These are phyloP conservation scores for Cataglyphis rosenhaueri DNA, from an alignment of 2,888 invertebrate genomes.

Conservation along the genomic window DNA sequence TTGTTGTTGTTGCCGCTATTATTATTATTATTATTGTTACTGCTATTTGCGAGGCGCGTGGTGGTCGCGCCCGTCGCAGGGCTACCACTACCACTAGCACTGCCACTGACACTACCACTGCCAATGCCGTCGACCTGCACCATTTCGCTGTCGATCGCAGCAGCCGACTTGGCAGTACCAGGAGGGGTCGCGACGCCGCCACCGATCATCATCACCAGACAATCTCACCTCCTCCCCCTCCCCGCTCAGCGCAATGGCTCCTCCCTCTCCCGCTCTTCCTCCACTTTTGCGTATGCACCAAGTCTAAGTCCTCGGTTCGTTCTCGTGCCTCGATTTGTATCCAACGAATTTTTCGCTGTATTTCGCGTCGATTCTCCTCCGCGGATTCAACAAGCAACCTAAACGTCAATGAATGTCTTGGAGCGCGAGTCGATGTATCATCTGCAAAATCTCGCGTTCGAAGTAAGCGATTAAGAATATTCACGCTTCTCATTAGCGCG, in stretches of 20 bases:
- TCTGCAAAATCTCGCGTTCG: not conserved
- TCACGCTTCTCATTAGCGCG: not conserved
- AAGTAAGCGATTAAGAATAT: not conserved
- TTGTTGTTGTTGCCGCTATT: constrained; percentile 68
- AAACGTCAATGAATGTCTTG: not conserved
- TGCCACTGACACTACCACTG: constrained; percentile 83
- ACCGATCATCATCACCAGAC: constrained; percentile 84
- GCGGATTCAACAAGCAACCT: constrained; percentile 2
- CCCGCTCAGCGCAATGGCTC: constrained; percentile 69
- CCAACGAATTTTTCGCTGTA: constrained; percentile 55
- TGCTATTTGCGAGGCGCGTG: constrained; percentile 74
- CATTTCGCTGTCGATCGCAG: constrained; percentile 82
- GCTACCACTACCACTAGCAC: constrained; percentile 84
- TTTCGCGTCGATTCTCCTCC: not conserved
- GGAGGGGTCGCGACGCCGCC: constrained; percentile 83
- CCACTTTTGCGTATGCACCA: constrained; percentile 57
- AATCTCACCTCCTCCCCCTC: constrained; percentile 73
- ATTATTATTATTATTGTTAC: constrained; percentile 70
- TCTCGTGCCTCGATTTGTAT: constrained; percentile 57
- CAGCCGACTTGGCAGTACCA: constrained; percentile 82
- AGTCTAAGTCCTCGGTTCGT: constrained; percentile 44
- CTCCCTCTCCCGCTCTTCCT: constrained; percentile 59
- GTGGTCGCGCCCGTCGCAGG: constrained; percentile 80
- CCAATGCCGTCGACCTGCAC: constrained; percentile 82
- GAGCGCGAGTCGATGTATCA: not conserved